Percentiles rank a stretch among this genome's conserved stretches.
Evolutionary conservation across 2,888 invertebrate species (phyloP).

Genomic region (Leptinotarsa haldemani): DNA sequence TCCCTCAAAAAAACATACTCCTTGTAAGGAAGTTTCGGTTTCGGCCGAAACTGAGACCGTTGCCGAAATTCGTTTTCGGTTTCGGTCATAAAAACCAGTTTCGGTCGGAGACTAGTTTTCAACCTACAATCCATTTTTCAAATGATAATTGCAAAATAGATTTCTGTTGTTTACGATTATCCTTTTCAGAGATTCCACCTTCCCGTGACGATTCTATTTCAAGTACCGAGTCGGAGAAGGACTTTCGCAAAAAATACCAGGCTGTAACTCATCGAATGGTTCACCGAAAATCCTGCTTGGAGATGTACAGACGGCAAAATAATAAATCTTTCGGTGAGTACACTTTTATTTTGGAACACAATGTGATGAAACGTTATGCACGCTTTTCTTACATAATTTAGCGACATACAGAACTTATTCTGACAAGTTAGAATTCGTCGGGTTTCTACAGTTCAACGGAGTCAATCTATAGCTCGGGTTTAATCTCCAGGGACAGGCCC

Average conservation of each 20-base stretch:
- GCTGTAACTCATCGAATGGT: constrained; percentile 90
- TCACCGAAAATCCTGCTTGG: constrained; percentile 88
- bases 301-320: constrained; percentile 88
- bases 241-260: constrained; percentile 87
- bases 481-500: too few relatives aligned
- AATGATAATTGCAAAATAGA: too few relatives aligned
- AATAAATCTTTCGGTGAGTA: constrained; percentile 86
- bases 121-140: too few relatives aligned
- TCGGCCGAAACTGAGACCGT: too few relatives aligned
- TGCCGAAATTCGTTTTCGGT: too few relatives aligned
- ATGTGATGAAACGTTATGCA: neutral
- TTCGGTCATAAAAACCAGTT: too few relatives aligned
- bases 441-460: neutral
- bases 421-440: neutral
- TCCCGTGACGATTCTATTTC: constrained; percentile 68
- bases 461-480: neutral
- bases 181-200: constrained; percentile 57
- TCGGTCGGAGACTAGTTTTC: too few relatives aligned
- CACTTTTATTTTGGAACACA: neutral
- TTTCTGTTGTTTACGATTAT: neutral
- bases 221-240: constrained; percentile 84
- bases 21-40: too few relatives aligned
- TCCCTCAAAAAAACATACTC: too few relatives aligned
- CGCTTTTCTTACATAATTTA: constrained; percentile 6
- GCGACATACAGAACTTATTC: neutral